Conservation (phyloP, 2,888 invertebrate genomes). For the Drosophila diplacantha region DNA sequence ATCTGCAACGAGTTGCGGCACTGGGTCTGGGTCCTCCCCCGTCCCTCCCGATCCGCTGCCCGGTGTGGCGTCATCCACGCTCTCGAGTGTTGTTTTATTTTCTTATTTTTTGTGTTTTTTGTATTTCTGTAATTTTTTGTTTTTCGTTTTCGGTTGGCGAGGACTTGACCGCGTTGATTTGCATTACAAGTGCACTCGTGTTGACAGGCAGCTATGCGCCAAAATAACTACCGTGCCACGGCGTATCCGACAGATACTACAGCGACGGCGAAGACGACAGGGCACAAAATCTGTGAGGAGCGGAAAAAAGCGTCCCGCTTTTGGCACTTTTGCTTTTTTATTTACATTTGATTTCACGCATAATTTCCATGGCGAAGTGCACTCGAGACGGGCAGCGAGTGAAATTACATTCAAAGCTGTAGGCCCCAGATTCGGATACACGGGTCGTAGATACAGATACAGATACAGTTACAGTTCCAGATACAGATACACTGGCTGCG, state of each 20-base stretch:
- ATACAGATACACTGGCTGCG: constrained; percentile 14
- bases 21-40: constrained; percentile 22
- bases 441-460: constrained; percentile 6
- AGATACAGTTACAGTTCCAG: constrained; percentile 11
- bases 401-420: constrained; percentile 53
- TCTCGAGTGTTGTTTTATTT: constrained; percentile 42
- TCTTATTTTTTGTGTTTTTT: constrained; percentile 43
- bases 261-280: neutral
- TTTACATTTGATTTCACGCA: constrained; percentile 72
- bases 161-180: constrained; percentile 72
- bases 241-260: constrained; percentile 21
- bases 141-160: constrained; percentile 33
- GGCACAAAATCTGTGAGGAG: constrained; percentile 1
- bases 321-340: constrained; percentile 73
- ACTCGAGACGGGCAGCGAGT: constrained; percentile 64
- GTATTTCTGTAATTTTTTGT: constrained; percentile 18
- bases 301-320: constrained; percentile 37
- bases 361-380: constrained; percentile 70
- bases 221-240: constrained; percentile 74
- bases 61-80: constrained; percentile 37
- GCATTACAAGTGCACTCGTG: constrained; percentile 75
- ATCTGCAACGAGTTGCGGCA: constrained; percentile 34
- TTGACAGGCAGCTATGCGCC: constrained; percentile 74
- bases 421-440: constrained; percentile 18
- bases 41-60: constrained; percentile 4